Evolutionary conservation across 2,113 vertebrate genomes (phyloP).

Genomic region (Rhynchopsitta pachyrhyncha): DNA sequence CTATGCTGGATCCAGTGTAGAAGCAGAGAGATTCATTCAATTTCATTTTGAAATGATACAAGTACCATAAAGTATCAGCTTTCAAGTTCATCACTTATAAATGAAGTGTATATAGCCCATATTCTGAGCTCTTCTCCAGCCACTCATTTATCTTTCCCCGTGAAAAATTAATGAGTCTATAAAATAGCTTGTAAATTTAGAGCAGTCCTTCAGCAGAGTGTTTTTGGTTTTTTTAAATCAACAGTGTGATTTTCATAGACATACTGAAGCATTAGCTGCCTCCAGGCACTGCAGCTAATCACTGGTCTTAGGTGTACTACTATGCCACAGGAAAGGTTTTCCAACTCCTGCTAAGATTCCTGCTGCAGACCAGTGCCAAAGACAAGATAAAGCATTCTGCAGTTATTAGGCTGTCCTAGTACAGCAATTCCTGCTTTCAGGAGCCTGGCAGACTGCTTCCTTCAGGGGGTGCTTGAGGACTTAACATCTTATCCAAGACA

Average conservation of each 20-base stretch:
- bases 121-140: neutral
- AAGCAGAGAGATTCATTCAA: neutral
- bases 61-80: neutral
- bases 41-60: slow-evolving; percentile 30
- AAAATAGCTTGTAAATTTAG: slow-evolving; percentile 41
- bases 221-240: neutral
- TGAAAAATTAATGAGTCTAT: slow-evolving; percentile 44
- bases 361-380: neutral
- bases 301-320: neutral
- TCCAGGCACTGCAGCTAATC: neutral
- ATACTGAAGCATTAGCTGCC: neutral
- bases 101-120: slow-evolving; percentile 20
- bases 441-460: neutral
- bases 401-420: neutral
- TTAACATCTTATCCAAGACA: neutral
- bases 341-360: neutral
- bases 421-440: neutral
- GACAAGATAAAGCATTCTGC: neutral
- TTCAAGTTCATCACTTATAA: slow-evolving; percentile 36
- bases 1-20: neutral
- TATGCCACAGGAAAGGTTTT: neutral
- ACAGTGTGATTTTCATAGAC: neutral
- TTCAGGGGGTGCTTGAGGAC: neutral
- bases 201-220: neutral
- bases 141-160: neutral